Percentiles rank a stretch among this genome's conserved stretches.
These are phyloP conservation scores for Trematocara zebra DNA, from an alignment of 2,113 vertebrate genomes.

Conservation along the genomic window DNA sequence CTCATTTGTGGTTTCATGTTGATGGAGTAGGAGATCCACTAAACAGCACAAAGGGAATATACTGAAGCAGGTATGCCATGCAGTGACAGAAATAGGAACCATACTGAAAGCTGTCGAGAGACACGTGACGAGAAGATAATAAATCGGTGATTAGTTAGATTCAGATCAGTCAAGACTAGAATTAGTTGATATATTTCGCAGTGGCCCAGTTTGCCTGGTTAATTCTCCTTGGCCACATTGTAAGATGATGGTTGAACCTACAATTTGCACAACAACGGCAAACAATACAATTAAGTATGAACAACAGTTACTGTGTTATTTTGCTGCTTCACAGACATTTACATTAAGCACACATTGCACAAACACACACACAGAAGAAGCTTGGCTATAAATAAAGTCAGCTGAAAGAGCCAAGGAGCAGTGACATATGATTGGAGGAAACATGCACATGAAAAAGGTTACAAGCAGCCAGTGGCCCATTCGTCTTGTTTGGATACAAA, in stretches of 20 bases:
- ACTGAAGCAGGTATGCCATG: background rate
- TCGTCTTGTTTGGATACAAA: constrained; percentile 72
- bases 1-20: background rate
- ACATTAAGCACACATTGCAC: background rate
- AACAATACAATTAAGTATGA: background rate
- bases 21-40: background rate
- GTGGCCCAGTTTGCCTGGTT: background rate
- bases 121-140: background rate
- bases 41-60: background rate
- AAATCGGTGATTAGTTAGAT: background rate
- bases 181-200: background rate
- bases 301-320: background rate
- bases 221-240: no score
- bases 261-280: background rate
- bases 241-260: background rate
- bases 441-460: constrained; percentile 70
- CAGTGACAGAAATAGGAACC: background rate
- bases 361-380: constrained; percentile 13
- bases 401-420: constrained; percentile 41
- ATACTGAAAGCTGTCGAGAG: background rate
- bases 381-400: constrained; percentile 65
- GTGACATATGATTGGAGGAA: constrained; percentile 60
- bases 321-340: background rate
- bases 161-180: background rate
- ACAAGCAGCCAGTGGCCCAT: constrained; percentile 58